Evolutionary conservation across 2,888 invertebrate genomes (phyloP), one percentile per base, ranked within the genome.

Genomic region (Clostera curtula): DNA sequence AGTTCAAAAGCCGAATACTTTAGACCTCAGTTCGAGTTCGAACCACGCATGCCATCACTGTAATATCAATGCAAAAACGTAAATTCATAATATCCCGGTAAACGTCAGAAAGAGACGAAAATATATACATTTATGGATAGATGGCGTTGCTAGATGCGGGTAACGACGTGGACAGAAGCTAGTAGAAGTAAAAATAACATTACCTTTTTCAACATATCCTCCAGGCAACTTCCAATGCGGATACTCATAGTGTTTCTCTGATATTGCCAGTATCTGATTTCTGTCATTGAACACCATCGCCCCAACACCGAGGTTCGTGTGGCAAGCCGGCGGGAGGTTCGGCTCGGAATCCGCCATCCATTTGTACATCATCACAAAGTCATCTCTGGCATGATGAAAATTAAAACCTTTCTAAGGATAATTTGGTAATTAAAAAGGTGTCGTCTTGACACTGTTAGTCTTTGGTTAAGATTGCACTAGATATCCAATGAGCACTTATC

Each of bases 161-260:
- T 15, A 15, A 15, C 6, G 15, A 4, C 15, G 4, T 15, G 6
- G 15, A 6, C 15, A n/a, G 8, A 3, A 18, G 7, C 4, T 10
- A 21, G 22, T 28, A 8, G 12, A 29, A 31, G 24, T 17, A 12
- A 12, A 25, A 18, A n/a, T 19, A 8, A 11, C 26, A 36, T 55
- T 67, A 92, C 93, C 90, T 70, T 89, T 90, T 60, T 96, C 93
- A 8, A 95, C 93, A 76, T 93, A 93, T 27, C 97, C 97, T 27
- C 97, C 97, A 7, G 97, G 97, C 5, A 97, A 79, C 73, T 97
- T 97, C 96, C 96, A 97, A 52, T 89, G 88, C 2, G 88, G 85
- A 29, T 77, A 73, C 8, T 83, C 67, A 49, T 85, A 85, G 58
- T 88, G 87, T 56, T 88, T 90, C 61, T 97, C 97, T 35, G 90